phyloP scores from a whole-genome alignment of 2,888 invertebrate species.

The Andrena fulva region DNA sequence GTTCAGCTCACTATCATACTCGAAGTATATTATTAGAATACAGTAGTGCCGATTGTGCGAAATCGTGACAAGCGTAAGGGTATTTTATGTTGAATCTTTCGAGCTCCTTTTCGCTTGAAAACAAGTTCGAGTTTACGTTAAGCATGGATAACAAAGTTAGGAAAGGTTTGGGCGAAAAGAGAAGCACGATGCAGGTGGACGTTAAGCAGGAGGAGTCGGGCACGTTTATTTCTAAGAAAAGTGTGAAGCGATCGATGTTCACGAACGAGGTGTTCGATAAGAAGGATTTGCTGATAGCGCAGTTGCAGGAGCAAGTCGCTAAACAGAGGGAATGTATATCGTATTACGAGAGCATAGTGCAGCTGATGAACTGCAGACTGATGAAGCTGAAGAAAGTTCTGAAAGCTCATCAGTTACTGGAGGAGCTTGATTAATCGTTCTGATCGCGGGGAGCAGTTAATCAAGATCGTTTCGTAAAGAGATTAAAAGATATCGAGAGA shows the following conservation, averaged over 20 bases:
- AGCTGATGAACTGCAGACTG: slow-evolving; percentile 43
- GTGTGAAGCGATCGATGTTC: neutral
- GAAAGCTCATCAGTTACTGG: slow-evolving; percentile 31
- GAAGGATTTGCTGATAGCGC: slow-evolving; percentile 39
- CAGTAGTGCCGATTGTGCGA: neutral
- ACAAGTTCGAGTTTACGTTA: neutral
- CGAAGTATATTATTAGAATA: too few species aligned
- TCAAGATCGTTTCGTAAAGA: neutral
- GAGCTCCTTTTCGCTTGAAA: neutral
- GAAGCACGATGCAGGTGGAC: neutral
- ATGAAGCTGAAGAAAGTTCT: slow-evolving; percentile 42
- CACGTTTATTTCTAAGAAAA: slow-evolving; percentile 2
- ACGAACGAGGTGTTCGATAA: slow-evolving; percentile 14
- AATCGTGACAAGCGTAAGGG: neutral
- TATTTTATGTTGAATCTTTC: too few species aligned
- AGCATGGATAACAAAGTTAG: slow-evolving; percentile 15
- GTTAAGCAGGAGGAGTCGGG: slow-evolving; percentile 1
- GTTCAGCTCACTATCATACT: neutral
- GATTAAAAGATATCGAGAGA: neutral
- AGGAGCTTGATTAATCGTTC: slow-evolving; percentile 28
- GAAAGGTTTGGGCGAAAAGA: slow-evolving; percentile 5
- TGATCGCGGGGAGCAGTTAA: neutral
- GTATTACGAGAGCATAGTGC: slow-evolving; percentile 44
- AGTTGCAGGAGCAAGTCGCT: slow-evolving; percentile 34
- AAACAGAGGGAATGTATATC: slow-evolving; percentile 41